Evolutionary conservation across 2,113 vertebrate species (phyloP).

Genomic region (Callaeas wilsoni): DNA sequence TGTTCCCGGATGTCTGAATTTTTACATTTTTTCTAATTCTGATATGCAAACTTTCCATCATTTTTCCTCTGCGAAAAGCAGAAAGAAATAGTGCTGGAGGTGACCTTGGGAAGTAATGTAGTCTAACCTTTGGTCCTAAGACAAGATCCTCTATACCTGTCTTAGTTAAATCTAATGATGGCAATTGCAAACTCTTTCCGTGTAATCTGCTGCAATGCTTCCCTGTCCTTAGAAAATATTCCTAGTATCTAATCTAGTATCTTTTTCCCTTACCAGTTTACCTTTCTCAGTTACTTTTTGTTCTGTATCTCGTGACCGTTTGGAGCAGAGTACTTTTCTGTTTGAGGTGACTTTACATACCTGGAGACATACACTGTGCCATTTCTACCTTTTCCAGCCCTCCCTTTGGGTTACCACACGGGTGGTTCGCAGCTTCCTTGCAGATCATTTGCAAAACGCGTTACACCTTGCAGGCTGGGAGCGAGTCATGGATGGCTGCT

Average conservation of each 20-base stretch:
- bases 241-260: not conserved
- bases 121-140: not conserved
- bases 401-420: not conserved
- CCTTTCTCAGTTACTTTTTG: not conserved
- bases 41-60: not conserved
- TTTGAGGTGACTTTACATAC: not conserved
- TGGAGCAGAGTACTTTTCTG: not conserved
- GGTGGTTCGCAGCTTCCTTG: not conserved
- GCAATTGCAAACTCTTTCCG: not conserved
- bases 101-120: not conserved
- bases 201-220: not conserved
- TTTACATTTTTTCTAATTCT: not conserved
- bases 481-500: not conserved
- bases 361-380: not conserved
- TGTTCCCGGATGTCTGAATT: not conserved
- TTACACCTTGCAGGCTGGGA: accelerated
- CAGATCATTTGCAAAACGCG: not conserved
- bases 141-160: not conserved
- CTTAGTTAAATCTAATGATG: not conserved
- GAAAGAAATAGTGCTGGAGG: not conserved
- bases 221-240: not conserved
- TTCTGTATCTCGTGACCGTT: not conserved
- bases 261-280: not conserved
- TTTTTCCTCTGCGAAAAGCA: not conserved
- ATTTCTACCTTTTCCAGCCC: not conserved